phyloP scores from a whole-genome alignment of 1,140 invertebrate genomes.

The Aphaenogaster floridana region DNA sequence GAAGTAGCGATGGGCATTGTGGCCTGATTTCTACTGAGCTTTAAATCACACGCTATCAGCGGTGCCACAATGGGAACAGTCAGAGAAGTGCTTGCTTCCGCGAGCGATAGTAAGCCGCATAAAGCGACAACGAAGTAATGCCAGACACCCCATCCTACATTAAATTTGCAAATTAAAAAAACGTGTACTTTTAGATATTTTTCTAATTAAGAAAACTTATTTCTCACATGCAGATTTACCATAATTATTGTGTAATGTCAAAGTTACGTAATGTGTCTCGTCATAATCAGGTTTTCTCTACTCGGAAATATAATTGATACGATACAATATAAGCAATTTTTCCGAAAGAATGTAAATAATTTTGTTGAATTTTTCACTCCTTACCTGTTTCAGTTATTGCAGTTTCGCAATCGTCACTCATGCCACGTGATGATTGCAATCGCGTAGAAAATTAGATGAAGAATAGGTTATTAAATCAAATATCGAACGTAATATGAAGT shows the following conservation, averaged over 20 bases:
- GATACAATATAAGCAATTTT: not conserved
- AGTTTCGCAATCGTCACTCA: conserved; percentile 73
- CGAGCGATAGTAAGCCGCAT: conserved; percentile 74
- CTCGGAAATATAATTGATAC: not conserved
- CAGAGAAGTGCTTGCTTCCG: conserved; percentile 73
- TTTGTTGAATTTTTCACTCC: not conserved
- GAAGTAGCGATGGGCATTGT: conserved; percentile 65
- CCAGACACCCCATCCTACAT: conserved; percentile 77
- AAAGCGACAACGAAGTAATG: conserved; percentile 74
- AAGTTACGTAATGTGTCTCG: not conserved
- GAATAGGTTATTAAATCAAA: conserved; percentile 14
- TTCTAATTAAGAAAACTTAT: not conserved
- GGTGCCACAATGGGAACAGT: conserved; percentile 69
- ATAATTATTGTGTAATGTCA: not conserved
- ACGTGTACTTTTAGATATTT: not conserved
- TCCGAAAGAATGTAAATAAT: not conserved
- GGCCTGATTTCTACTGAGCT: conserved; percentile 61
- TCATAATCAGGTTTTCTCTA: not conserved
- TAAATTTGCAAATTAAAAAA: conserved; percentile 19
- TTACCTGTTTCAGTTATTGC: conserved; percentile 74
- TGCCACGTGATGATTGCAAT: conserved; percentile 24
- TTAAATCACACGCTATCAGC: conserved; percentile 76
- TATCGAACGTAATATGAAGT: not conserved
- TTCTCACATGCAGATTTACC: not conserved
- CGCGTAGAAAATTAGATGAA: not conserved